Conservation (phyloP, 1,140 invertebrate genomes). For the Nephila pilipes region DNA sequence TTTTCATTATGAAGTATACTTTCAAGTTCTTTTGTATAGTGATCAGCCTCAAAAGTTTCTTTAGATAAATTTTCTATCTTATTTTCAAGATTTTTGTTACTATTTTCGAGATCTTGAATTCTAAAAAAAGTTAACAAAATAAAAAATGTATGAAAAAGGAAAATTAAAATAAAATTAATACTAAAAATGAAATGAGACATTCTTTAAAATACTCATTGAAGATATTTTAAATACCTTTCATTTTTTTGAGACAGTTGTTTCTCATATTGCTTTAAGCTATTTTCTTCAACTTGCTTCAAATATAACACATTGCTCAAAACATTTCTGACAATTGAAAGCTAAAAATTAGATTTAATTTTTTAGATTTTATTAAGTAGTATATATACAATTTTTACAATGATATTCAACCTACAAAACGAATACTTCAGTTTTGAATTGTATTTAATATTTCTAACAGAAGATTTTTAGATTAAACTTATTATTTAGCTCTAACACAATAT, state of each 20-base stretch:
- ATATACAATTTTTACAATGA: no score
- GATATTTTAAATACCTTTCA: conserved; percentile 21
- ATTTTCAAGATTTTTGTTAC: conserved; percentile 28
- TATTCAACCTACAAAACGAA: no score
- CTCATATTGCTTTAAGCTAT: conserved; percentile 35
- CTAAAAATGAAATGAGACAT: background rate
- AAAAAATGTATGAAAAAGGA: background rate
- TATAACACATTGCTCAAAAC: conserved; percentile 39
- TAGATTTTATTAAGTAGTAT: background rate
- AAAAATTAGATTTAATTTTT: conserved; percentile 5
- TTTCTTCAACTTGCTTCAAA: conserved; percentile 50
- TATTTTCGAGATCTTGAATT: background rate
- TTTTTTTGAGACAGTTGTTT: conserved; percentile 42
- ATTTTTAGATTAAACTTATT: no score
- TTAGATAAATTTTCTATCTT: conserved; percentile 50
- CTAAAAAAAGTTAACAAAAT: background rate
- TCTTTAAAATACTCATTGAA: background rate
- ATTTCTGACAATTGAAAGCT: conserved; percentile 48
- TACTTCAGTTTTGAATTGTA: no score
- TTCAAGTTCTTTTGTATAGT: conserved; percentile 57
- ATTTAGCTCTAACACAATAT: no score
- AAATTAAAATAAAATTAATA: background rate
- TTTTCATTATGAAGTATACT: conserved; percentile 56
- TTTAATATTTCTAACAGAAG: no score
- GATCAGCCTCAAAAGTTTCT: conserved; percentile 65